Evolutionary conservation across 2,113 vertebrate species (phyloP).

Genomic region (Aplodontia rufa): DNA sequence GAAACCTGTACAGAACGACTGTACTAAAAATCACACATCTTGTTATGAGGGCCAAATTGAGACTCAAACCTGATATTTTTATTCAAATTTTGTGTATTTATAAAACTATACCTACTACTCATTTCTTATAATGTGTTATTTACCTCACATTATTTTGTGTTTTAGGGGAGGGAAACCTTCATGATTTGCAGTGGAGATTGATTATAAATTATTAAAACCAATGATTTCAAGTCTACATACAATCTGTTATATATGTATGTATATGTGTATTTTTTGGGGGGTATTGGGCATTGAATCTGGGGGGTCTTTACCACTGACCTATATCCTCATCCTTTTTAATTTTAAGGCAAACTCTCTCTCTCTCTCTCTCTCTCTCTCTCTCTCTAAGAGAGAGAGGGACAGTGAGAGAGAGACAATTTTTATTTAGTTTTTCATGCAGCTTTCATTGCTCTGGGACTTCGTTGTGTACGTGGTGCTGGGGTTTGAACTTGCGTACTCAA

Average conservation of each 20-base stretch:
- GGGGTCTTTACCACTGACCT: no score
- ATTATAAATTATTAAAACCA: conserved; percentile 7
- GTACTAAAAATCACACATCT: background rate
- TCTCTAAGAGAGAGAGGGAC: no score
- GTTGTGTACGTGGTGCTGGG: no score
- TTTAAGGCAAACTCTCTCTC: background rate
- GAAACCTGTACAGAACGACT: background rate
- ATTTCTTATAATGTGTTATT: conserved; percentile 3
- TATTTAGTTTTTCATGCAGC: no score
- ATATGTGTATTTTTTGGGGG: no score
- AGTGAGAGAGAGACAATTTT: no score
- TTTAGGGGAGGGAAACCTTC: background rate
- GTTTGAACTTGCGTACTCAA: no score
- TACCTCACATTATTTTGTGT: conserved; percentile 8
- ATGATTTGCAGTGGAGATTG: background rate
- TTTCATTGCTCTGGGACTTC: no score
- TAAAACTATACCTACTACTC: background rate
- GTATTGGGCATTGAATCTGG: no score
- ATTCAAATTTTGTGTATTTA: conserved; percentile 2
- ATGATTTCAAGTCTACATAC: background rate
- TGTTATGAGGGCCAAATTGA: background rate
- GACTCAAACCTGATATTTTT: background rate
- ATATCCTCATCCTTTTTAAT: no score
- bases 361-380: no score
- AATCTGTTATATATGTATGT: background rate